Conservation (phyloP, 2,888 invertebrate genomes). For the Diogma glabrata region DNA sequence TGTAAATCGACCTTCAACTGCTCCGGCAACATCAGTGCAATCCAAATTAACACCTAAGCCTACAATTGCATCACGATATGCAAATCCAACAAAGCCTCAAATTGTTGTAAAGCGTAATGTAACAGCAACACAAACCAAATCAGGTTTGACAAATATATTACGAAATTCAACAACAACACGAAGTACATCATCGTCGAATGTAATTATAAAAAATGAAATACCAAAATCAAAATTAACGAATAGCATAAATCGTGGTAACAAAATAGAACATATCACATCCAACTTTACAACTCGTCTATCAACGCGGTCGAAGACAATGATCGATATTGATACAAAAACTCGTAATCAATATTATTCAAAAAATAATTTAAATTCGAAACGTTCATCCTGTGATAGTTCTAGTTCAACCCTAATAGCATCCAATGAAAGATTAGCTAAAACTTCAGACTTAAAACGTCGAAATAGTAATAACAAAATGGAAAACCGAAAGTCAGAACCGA, state of each 20-base stretch:
- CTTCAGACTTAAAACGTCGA: constrained; percentile 15
- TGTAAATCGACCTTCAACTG: constrained; percentile 26
- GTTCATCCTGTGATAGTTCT: constrained; percentile 28
- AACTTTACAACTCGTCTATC: constrained; percentile 31
- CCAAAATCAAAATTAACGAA: background rate
- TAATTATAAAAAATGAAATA: background rate
- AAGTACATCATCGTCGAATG: background rate
- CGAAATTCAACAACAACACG: background rate
- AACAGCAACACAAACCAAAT: no score
- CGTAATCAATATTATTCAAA: background rate
- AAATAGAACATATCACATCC: constrained; percentile 24
- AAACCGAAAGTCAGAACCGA: constrained; percentile 28
- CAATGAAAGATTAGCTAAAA: constrained; percentile 30
- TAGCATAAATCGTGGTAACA: constrained; percentile 15
- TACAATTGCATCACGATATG: background rate
- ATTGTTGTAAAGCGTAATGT: background rate
- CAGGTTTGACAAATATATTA: background rate
- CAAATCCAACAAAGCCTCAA: background rate
- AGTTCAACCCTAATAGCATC: constrained; percentile 35
- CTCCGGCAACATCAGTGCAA: constrained; percentile 7
- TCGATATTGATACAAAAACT: constrained; percentile 28
- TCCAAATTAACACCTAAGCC: constrained; percentile 13
- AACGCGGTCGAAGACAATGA: constrained; percentile 34
- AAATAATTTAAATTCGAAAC: constrained; percentile 2
- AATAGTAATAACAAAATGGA: constrained; percentile 23